Conservation (phyloP, 1,140 invertebrate genomes). For the Eumeta japonica region DNA sequence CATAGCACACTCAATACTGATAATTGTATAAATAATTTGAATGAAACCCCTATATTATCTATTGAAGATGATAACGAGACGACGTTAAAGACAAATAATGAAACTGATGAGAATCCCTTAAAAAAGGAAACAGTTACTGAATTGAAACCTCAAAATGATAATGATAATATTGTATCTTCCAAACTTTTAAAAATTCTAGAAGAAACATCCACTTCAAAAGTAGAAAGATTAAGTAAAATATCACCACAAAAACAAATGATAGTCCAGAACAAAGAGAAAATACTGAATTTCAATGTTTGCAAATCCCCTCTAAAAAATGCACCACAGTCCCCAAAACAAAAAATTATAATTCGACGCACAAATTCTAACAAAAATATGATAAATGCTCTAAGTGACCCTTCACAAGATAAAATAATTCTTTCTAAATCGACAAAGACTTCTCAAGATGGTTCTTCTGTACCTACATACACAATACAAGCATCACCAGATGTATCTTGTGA, state of each 20-base stretch:
- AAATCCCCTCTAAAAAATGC: constrained; percentile 32
- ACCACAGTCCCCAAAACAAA: constrained; percentile 36
- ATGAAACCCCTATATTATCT: constrained; percentile 14
- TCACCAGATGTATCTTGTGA: constrained; percentile 27
- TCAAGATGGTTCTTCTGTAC: constrained; percentile 36
- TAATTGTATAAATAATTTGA: constrained; percentile 20
- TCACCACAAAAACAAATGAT: constrained; percentile 34
- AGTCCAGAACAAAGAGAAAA: constrained; percentile 45
- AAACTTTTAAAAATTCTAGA: constrained; percentile 54
- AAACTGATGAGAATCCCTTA: too few relatives aligned
- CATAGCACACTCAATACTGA: constrained; percentile 38
- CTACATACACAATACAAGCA: constrained; percentile 48
- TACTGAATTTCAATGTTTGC: constrained; percentile 47
- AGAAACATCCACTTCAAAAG: constrained; percentile 36
- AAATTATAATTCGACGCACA: constrained; percentile 50
- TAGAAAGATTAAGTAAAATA: constrained; percentile 24
- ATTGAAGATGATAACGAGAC: too few relatives aligned
- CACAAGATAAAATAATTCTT: constrained; percentile 45
- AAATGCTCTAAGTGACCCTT: constrained; percentile 34
- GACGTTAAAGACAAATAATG: too few relatives aligned
- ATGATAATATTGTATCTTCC: too few relatives aligned
- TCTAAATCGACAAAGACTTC: constrained; percentile 31
- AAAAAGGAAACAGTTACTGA: too few relatives aligned
- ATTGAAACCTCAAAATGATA: too few relatives aligned
- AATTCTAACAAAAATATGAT: constrained; percentile 31